A percentile compares a stretch with the other conserved stretches of the same genome.
Evolutionary conservation across 2,113 vertebrate species (phyloP).

Genomic region (Chaenogobius annularis): DNA sequence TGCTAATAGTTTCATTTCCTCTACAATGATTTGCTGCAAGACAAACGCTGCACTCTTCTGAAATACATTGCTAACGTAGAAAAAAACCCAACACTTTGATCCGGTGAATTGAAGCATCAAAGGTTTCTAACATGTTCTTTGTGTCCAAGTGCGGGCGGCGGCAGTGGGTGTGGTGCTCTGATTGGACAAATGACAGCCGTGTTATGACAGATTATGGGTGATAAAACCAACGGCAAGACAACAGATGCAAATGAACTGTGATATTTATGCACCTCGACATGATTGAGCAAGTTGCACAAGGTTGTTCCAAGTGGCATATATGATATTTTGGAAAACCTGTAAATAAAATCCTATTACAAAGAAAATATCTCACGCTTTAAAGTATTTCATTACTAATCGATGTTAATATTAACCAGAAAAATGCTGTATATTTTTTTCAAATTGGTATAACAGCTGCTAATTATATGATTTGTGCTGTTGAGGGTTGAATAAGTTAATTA

Average conservation of each 20-base stretch:
- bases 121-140: conserved; percentile 34
- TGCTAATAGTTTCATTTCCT: conserved; percentile 39
- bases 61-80: conserved; percentile 8
- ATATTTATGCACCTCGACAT: not conserved
- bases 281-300: not conserved
- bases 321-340: not conserved
- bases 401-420: no score
- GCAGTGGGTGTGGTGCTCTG: conserved; percentile 37
- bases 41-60: conserved; percentile 28
- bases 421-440: no score
- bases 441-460: no score
- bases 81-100: conserved; percentile 41
- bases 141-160: conserved; percentile 31
- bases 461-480: no score
- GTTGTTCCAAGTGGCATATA: not conserved
- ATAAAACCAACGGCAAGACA: conserved; percentile 9
- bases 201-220: conserved; percentile 12
- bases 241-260: not conserved
- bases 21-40: conserved; percentile 11
- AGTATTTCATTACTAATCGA: no score
- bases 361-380: not conserved
- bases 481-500: no score
- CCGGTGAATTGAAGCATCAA: conserved; percentile 48
- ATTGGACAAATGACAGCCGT: conserved; percentile 20
- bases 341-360: not conserved